Percentiles rank a stretch among this genome's conserved stretches.
Evolutionary conservation across 2,113 vertebrate genomes (phyloP).

Genomic region (Chaetorhynchus papuensis): DNA sequence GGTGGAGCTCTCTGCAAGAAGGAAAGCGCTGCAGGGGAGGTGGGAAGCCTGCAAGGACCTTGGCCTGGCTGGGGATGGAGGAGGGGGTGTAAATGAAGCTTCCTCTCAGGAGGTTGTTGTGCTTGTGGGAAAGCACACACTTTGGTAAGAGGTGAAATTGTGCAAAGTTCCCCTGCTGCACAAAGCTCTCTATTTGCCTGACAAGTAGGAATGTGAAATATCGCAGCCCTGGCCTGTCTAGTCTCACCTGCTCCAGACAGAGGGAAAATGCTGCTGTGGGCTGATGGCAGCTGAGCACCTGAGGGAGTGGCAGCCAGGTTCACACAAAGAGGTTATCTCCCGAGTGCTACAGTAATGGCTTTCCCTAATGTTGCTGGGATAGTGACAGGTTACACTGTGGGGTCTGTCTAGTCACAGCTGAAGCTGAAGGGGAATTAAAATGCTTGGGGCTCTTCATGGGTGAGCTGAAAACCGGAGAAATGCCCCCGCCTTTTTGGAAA

Average conservation of each 20-base stretch:
- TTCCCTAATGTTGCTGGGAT: neutral
- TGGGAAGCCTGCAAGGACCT: neutral
- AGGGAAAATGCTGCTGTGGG: neutral
- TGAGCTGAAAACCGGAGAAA: neutral
- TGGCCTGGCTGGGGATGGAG: neutral
- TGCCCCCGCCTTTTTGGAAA: neutral
- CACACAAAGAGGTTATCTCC: neutral
- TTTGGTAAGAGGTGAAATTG: neutral
- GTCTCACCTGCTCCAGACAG: neutral
- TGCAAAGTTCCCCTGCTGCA: neutral
- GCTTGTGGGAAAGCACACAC: neutral
- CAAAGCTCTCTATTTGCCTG: neutral
- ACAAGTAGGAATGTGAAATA: neutral
- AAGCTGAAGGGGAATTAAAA: neutral
- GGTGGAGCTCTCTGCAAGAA: neutral
- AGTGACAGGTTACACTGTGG: neutral
- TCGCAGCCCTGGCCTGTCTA: neutral
- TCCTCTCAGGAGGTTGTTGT: neutral
- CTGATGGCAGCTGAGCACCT: slow-evolving; percentile 12
- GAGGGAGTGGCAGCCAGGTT: neutral
- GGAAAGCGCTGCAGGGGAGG: neutral
- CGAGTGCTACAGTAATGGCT: neutral
- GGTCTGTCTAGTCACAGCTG: neutral
- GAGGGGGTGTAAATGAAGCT: neutral
- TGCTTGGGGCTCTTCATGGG: neutral